Percentiles rank a stretch among this genome's conserved stretches.
Evolutionary conservation across 2,113 vertebrate genomes (phyloP).

Genomic region (Platycercus adscitus): DNA sequence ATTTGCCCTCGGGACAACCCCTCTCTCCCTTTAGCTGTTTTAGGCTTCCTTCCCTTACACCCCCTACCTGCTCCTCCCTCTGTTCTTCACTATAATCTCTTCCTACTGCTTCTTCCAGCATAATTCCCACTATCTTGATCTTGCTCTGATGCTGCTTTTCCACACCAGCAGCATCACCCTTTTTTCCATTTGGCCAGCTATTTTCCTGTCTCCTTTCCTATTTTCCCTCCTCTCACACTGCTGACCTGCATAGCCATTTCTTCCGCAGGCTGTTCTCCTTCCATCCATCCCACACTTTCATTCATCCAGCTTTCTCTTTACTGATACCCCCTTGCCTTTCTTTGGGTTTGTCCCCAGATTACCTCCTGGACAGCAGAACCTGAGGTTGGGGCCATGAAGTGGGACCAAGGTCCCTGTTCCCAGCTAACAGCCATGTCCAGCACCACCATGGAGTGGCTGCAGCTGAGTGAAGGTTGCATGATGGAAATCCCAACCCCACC

Average conservation of each 20-base stretch:
- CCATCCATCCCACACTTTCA: not conserved
- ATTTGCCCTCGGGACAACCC: not conserved
- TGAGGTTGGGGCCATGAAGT: not conserved
- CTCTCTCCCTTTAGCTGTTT: not conserved
- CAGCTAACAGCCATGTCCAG: not conserved
- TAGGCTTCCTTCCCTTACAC: not conserved
- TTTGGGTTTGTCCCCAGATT: not conserved
- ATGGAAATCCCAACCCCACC: not conserved
- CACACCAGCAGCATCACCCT: not conserved
- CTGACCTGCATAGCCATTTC: not conserved
- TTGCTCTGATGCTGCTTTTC: not conserved
- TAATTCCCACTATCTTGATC: accelerated
- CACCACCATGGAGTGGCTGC: not conserved
- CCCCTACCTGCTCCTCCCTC: not conserved
- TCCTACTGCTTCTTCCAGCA: not conserved
- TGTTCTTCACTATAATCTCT: not conserved
- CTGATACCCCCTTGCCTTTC: not conserved
- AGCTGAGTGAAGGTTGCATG: not conserved
- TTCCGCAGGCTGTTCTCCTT: not conserved
- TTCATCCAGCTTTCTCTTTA: not conserved
- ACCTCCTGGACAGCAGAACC: not conserved
- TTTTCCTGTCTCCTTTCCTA: not conserved
- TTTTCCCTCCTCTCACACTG: not conserved
- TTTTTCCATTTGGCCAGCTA: not conserved
- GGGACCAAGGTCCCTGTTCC: not conserved